Evolutionary conservation across 2,888 invertebrate species (phyloP), one percentile per base, ranked within the genome.

Genomic region (Drosophila merina): DNA sequence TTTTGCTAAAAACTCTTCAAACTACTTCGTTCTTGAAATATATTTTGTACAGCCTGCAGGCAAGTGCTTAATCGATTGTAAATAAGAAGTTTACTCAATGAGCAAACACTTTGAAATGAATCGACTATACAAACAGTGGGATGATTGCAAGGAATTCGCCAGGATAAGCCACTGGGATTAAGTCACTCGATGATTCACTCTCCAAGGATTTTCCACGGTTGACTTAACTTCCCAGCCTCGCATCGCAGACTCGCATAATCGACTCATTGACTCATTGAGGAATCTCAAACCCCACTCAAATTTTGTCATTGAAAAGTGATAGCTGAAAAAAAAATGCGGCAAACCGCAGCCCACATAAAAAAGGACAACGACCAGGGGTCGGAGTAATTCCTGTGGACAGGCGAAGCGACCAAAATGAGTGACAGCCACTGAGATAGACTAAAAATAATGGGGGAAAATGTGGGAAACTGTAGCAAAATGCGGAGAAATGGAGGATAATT

Each of bases 301-400:
- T 52, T 45, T 31, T 66, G 47, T 52, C 52, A 67, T 64, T 52
- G 67, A 20, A 64, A 75, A 74, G 48, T 49, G 33, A 69, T 57
- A 30, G 57, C 42, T 42, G 5, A 25, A 30, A 42, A 30, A 42
- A 42, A 40, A 28, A 5, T 28, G 6, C 12, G 30, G 12, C 25
- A 38, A 47, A 25, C 52, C 44, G 10, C 51, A 33, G 26, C 10
- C 56, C 8, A 30, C n/a, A 14, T 25, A 40, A 63, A 36, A 44
- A 44, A 31, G 33, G 52, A 33, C 48, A 48, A 28, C 26, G 26
- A 49, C 42, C 14, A 4, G 30, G 47, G 55, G 38, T 40, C 48
- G 7, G 10, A 40, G 45, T 58, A 40, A 49, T 25, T 57, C 52
- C 71, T 45, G 57, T 20, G 72, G 63, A 36, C 52, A 72, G 42